phyloP scores from a whole-genome alignment of 2,113 vertebrate genomes.

The Dendropsophus ebraccatus region DNA sequence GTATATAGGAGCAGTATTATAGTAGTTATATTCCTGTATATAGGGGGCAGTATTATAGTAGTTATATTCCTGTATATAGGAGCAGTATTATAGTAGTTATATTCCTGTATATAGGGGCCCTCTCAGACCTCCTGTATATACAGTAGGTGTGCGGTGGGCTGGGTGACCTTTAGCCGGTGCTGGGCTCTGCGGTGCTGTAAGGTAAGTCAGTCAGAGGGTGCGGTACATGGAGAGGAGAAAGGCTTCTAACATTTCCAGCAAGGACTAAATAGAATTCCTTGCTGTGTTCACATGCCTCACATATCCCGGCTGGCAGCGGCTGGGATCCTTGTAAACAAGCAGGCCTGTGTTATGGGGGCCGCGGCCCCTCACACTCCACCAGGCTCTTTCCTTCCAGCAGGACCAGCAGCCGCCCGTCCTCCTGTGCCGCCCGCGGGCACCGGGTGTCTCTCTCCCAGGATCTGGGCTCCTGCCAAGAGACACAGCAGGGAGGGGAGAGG shows the following conservation, averaged over 20 bases:
- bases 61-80: too few relatives aligned
- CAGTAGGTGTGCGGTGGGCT: too few relatives aligned
- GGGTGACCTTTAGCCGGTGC: too few relatives aligned
- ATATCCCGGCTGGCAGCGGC: neutral
- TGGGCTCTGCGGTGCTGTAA: neutral
- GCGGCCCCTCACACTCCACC: neutral
- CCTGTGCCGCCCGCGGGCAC: neutral
- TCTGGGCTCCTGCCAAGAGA: neutral
- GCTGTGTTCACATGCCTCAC: neutral
- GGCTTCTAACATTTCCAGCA: neutral
- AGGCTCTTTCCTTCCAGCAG: neutral
- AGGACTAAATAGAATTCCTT: neutral
- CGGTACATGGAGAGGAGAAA: neutral
- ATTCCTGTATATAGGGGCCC: too few relatives aligned
- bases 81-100: too few relatives aligned
- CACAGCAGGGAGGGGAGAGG: too few relatives aligned
- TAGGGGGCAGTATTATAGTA: too few relatives aligned
- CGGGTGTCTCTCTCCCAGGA: neutral
- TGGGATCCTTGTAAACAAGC: neutral
- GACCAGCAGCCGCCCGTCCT: neutral
- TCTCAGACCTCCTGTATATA: too few relatives aligned
- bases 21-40: too few relatives aligned
- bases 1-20: too few relatives aligned
- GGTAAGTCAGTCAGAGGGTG: neutral
- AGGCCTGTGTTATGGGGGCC: neutral